phyloP scores from a whole-genome alignment of 2,797 vertebrate species.

The Argyrosomus regius region DNA sequence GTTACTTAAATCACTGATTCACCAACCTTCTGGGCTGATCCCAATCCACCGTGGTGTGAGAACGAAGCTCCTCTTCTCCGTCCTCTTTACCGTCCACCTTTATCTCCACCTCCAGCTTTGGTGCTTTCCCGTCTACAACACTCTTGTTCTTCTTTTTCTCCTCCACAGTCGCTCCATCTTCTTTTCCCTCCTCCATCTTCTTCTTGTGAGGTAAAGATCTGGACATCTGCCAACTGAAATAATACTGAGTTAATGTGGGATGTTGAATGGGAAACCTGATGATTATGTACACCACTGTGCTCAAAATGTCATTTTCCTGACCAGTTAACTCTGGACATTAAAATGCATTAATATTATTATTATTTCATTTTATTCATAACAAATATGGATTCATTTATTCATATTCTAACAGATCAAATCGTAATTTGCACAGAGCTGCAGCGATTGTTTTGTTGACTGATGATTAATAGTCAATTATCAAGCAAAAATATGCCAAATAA shows the following conservation, averaged over 20 bases:
- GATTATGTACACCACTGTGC: neutral
- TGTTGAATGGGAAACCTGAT: neutral
- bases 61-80: slow-evolving; percentile 46
- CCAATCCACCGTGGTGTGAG: slow-evolving; percentile 56
- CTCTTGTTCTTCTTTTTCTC: slow-evolving; percentile 30
- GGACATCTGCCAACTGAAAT: slow-evolving; percentile 67
- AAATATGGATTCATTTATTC: neutral
- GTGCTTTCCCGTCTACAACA: slow-evolving; percentile 32
- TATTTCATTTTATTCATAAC: neutral
- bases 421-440: neutral
- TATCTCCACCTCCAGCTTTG: slow-evolving; percentile 53
- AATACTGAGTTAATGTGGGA: neutral
- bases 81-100: slow-evolving; percentile 54
- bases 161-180: slow-evolving; percentile 11
- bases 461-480: neutral
- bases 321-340: neutral
- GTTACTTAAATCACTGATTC: slow-evolving; percentile 32
- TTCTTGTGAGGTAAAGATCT: slow-evolving; percentile 41
- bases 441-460: neutral
- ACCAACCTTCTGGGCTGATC: slow-evolving; percentile 77
- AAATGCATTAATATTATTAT: neutral
- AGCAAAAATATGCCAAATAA: neutral
- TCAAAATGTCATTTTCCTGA: neutral
- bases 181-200: slow-evolving; percentile 26
- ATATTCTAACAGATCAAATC: neutral